Evolutionary conservation across 2,113 vertebrate species (phyloP).

Genomic region (Chelonoidis abingdonii): DNA sequence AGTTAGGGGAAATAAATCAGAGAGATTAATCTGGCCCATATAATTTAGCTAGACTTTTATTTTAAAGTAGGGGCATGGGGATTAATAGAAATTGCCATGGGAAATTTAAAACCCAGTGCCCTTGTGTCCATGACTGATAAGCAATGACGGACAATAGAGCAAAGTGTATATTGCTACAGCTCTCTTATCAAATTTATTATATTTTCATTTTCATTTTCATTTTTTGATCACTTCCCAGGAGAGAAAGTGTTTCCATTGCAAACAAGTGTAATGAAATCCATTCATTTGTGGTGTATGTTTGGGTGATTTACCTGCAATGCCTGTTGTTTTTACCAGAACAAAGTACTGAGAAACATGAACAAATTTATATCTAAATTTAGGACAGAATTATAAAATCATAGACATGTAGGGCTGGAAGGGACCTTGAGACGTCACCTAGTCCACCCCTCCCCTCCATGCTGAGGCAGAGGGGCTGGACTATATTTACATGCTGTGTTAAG

Average conservation of each 20-base stretch:
- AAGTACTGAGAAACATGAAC: not conserved
- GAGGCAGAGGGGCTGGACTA: not conserved
- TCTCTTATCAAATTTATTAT: slow-evolving; percentile 57
- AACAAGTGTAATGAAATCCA: slow-evolving; percentile 7
- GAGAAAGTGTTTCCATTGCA: slow-evolving; percentile 15
- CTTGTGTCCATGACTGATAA: slow-evolving; percentile 36
- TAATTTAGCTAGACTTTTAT: slow-evolving; percentile 62
- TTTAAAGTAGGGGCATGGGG: slow-evolving; percentile 51
- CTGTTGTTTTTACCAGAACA: slow-evolving; percentile 9
- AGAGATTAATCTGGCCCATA: slow-evolving; percentile 74
- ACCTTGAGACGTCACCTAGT: not conserved
- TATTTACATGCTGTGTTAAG: slow-evolving; percentile 8
- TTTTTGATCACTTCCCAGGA: slow-evolving; percentile 17
- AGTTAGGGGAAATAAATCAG: slow-evolving; percentile 56
- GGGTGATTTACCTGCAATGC: not conserved
- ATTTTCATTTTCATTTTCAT: slow-evolving; percentile 37
- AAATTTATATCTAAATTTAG: slow-evolving; percentile 14
- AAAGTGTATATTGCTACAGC: not conserved
- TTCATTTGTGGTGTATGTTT: slow-evolving; percentile 29
- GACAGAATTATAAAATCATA: not conserved
- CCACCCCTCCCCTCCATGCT: not conserved
- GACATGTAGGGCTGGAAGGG: not conserved
- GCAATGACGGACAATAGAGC: slow-evolving; percentile 9
- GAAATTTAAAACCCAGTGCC: slow-evolving; percentile 54
- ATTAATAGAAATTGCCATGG: slow-evolving; percentile 56